Percentiles rank a stretch among this genome's conserved stretches.
Evolutionary conservation across 92 coral and sea anemone genomes (phyloP).

Genomic region (Meandrina meandrites): DNA sequence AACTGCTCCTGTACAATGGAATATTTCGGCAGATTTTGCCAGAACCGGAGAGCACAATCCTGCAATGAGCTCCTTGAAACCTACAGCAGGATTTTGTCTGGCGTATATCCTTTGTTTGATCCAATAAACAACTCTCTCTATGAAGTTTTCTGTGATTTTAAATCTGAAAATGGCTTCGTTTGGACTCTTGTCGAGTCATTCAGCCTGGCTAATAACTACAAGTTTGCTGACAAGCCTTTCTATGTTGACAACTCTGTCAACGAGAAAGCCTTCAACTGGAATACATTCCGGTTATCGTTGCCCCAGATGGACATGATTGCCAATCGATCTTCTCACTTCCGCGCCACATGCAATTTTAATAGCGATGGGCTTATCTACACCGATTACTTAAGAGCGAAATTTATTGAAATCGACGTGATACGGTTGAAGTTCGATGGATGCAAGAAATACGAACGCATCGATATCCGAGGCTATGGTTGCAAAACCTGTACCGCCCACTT

Average conservation of each 20-base stretch:
- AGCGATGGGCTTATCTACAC: constrained; percentile 44
- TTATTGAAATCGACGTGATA: constrained; percentile 34
- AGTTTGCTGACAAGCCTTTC: constrained; percentile 18
- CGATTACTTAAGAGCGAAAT: constrained; percentile 45
- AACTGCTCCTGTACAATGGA: constrained; percentile 41
- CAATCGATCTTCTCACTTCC: constrained; percentile 34
- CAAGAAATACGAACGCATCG: constrained; percentile 38
- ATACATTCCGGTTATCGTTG: constrained; percentile 45
- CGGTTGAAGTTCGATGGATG: neutral
- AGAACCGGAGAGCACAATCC: neutral
- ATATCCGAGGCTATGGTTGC: constrained; percentile 45
- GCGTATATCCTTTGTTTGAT: constrained; percentile 25
- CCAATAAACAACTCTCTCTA: neutral
- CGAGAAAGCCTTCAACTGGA: constrained; percentile 37
- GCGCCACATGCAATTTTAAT: constrained; percentile 60
- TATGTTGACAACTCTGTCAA: constrained; percentile 25
- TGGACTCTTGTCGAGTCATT: constrained; percentile 66
- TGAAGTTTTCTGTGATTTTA: constrained; percentile 42
- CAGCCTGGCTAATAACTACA: constrained; percentile 13
- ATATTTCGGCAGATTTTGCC: constrained; percentile 45
- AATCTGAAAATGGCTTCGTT: constrained; percentile 41
- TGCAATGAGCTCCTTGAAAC: constrained; percentile 11
- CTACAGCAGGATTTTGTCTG: neutral
- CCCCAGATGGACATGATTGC: constrained; percentile 27
- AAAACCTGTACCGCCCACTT: constrained; percentile 37